Percentiles rank a stretch among this genome's conserved stretches.
Conservation (phyloP, 2,113 vertebrate genomes). For the Chloropsis cyanopogon region DNA sequence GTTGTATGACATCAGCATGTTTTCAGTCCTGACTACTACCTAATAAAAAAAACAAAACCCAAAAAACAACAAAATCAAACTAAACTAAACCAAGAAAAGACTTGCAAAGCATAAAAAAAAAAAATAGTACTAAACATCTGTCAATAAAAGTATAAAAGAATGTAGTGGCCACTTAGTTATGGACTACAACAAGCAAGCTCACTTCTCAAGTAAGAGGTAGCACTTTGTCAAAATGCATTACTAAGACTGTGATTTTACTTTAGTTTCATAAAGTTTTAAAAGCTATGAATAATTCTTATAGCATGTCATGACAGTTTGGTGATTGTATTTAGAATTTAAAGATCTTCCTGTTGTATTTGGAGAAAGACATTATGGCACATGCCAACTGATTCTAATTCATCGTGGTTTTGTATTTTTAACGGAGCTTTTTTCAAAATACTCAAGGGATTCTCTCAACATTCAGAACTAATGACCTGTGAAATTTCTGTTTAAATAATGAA, state of each 20-base stretch:
- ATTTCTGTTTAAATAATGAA: slow-evolving; percentile 68
- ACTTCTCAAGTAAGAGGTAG: not conserved
- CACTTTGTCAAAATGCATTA: not conserved
- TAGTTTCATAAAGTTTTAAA: slow-evolving; percentile 9
- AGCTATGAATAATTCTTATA: not conserved
- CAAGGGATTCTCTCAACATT: slow-evolving; percentile 52
- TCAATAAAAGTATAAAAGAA: not conserved
- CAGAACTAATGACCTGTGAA: slow-evolving; percentile 69
- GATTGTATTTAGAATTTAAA: not conserved
- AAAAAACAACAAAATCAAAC: no score
- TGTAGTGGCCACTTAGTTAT: not conserved
- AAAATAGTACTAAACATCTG: not conserved
- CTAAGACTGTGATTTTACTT: not conserved
- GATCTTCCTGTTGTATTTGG: not conserved
- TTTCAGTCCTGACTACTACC: not conserved
- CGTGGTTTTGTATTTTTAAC: slow-evolving; percentile 24
- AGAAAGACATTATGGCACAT: not conserved
- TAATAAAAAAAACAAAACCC: not conserved
- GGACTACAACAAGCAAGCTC: not conserved
- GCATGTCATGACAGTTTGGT: not conserved
- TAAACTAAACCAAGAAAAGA: not conserved
- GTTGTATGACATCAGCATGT: not conserved
- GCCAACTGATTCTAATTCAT: slow-evolving; percentile 45
- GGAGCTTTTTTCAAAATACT: slow-evolving; percentile 51
- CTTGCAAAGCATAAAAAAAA: not conserved